Percentiles rank a stretch among this genome's conserved stretches.
Conservation (phyloP, 2,888 invertebrate species). For the Watsonalla cultraria region DNA sequence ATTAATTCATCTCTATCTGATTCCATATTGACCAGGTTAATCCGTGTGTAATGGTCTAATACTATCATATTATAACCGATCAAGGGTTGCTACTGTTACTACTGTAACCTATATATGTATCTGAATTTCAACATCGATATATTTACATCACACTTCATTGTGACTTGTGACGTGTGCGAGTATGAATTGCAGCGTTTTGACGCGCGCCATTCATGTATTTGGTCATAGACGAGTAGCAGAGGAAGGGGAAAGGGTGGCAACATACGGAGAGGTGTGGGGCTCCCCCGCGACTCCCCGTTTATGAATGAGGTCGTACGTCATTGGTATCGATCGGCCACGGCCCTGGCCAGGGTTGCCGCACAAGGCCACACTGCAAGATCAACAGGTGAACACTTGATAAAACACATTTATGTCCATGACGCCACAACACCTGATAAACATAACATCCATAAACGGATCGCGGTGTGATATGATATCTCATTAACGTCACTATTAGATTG, state of each 20-base stretch:
- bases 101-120: no score
- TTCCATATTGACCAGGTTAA: no score
- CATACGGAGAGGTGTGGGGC: conserved; percentile 24
- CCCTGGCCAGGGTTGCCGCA: conserved; percentile 55
- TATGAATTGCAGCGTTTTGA: conserved; percentile 27
- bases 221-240: conserved; percentile 25
- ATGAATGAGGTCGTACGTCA: conserved; percentile 77
- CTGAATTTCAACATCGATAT: no score
- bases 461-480: no score
- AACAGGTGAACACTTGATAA: conserved; percentile 65
- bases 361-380: conserved; percentile 61
- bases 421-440: conserved; percentile 29
- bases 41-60: no score
- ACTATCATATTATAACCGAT: no score
- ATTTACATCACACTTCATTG: not conserved
- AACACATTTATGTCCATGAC: conserved; percentile 52
- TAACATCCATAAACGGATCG: not conserved
- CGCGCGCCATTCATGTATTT: conserved; percentile 64
- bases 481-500: no score
- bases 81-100: no score
- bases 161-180: not conserved
- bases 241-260: conserved; percentile 34
- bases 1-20: no score
- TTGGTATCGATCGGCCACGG: conserved; percentile 55
- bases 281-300: conserved; percentile 46